phyloP scores from a whole-genome alignment of 2,888 invertebrate species.

The Cephus nigrinus region DNA sequence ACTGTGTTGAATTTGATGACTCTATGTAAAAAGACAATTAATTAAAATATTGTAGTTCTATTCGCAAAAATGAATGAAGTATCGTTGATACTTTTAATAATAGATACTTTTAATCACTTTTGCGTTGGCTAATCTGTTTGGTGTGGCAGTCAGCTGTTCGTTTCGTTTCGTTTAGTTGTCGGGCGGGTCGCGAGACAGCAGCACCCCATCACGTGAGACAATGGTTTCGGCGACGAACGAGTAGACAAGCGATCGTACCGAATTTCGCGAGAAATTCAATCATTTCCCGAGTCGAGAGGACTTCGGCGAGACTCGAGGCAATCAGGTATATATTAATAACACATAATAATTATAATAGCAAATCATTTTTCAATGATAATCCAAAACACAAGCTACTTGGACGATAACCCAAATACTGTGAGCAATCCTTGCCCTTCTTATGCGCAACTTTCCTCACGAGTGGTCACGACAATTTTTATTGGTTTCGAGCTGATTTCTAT shows the following conservation, averaged over 20 bases:
- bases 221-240: slow-evolving; percentile 49
- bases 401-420: neutral
- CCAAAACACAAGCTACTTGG: neutral
- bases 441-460: neutral
- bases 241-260: slow-evolving; percentile 41
- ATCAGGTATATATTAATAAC: slow-evolving; percentile 15
- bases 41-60: neutral
- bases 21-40: neutral
- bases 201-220: slow-evolving; percentile 58
- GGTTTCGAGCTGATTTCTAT: neutral
- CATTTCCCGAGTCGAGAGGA: slow-evolving; percentile 16
- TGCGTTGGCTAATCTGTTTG: slow-evolving; percentile 2
- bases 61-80: neutral
- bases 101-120: neutral
- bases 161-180: slow-evolving; percentile 45
- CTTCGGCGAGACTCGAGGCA: slow-evolving; percentile 7
- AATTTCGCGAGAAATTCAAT: slow-evolving; percentile 44
- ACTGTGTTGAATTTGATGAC: neutral
- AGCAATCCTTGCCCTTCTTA: neutral
- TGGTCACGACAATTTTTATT: neutral
- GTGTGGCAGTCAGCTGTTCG: slow-evolving; percentile 45
- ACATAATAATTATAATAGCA: neutral
- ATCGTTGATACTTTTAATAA: no score
- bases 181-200: slow-evolving; percentile 57
- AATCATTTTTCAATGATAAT: neutral